Conservation (phyloP, 2,797 vertebrate genomes). For the Ctenopoma multispine region DNA sequence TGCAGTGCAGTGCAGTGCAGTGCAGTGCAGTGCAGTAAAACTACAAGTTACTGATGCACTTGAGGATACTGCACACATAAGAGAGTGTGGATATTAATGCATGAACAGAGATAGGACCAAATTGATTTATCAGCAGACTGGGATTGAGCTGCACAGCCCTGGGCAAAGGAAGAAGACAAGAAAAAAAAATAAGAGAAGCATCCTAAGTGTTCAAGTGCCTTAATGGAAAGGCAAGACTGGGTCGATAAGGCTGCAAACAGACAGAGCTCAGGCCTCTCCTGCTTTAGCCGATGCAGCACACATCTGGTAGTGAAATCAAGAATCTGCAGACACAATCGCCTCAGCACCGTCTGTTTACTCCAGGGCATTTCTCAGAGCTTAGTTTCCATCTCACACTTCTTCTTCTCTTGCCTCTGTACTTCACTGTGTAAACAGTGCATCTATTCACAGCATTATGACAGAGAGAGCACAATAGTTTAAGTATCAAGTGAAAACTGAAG, state of each 20-base stretch:
- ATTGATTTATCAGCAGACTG: conserved; percentile 41
- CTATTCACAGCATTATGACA: neutral
- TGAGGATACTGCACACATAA: conserved; percentile 35
- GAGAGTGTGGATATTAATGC: conserved; percentile 28
- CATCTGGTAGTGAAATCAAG: conserved; percentile 58
- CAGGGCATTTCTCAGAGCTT: conserved; percentile 32
- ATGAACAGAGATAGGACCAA: conserved; percentile 29
- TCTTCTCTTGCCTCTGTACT: neutral
- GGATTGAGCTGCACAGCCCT: conserved; percentile 6
- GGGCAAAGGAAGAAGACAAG: conserved; percentile 1
- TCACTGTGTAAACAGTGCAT: neutral
- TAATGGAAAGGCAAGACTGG: conserved; percentile 69
- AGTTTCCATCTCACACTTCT: neutral
- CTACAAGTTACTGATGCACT: conserved; percentile 45
- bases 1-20: conserved; percentile 39
- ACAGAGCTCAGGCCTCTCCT: conserved; percentile 42
- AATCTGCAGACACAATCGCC: conserved; percentile 51
- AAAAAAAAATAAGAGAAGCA: conserved; percentile 20
- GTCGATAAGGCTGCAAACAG: conserved; percentile 76
- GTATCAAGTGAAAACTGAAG: neutral
- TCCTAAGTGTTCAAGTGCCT: conserved; percentile 54
- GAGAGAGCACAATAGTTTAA: neutral
- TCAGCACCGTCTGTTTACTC: conserved; percentile 37
- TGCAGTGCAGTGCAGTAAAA: conserved; percentile 36
- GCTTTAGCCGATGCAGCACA: conserved; percentile 39